Conservation (phyloP, 2,113 vertebrate species). For the Melospiza melodia region DNA sequence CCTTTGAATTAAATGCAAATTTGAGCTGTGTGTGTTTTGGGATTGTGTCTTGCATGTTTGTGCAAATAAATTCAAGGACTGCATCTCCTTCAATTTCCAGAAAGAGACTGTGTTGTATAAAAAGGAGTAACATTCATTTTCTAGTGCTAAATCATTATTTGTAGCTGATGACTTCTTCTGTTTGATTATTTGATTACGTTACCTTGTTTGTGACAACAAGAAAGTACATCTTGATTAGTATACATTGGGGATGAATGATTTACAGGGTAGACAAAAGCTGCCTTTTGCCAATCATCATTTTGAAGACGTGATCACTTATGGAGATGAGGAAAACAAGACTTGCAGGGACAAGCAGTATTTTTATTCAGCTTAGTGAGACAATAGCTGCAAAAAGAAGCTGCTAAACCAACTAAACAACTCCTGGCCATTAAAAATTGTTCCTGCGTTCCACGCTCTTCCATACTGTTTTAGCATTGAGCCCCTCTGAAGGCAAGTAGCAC, state of each 20-base stretch:
- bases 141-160: not conserved
- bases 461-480: not conserved
- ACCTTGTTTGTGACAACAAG: constrained; percentile 9
- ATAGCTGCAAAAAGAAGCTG: not conserved
- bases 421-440: not conserved
- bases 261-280: not conserved
- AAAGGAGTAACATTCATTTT: not conserved
- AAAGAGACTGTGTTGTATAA: not conserved
- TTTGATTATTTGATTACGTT: not conserved
- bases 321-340: not conserved
- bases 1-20: not conserved
- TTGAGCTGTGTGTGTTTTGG: not conserved
- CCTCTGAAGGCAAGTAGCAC: not conserved
- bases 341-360: not conserved
- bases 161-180: not conserved
- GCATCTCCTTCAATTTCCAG: not conserved
- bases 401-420: not conserved
- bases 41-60: not conserved
- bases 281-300: not conserved
- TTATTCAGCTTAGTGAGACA: not conserved
- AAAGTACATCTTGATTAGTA: not conserved
- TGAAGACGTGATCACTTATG: not conserved
- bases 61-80: not conserved
- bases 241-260: not conserved
- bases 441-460: not conserved